Conservation (phyloP, 1,140 invertebrate genomes). For the Papilio aristodemus region DNA sequence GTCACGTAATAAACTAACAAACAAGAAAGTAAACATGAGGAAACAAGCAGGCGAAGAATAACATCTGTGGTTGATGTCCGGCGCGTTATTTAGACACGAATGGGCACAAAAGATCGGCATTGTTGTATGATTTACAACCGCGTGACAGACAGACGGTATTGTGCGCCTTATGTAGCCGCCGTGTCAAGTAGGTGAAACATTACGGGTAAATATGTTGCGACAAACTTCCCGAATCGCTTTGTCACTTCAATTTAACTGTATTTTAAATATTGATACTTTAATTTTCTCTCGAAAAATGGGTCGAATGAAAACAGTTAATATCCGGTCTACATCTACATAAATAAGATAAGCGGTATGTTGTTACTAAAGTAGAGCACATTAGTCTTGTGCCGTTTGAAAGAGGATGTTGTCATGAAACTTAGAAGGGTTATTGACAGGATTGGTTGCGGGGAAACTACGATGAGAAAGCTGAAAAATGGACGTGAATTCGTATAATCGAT, state of each 20-base stretch:
- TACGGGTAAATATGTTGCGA: slow-evolving; percentile 17
- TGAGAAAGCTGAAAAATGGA: not conserved
- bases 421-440: not conserved
- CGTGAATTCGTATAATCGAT: too few species aligned
- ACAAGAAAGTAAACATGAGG: slow-evolving; percentile 23
- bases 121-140: slow-evolving; percentile 32
- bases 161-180: slow-evolving; percentile 18
- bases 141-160: slow-evolving; percentile 25
- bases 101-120: slow-evolving; percentile 25
- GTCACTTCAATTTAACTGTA: not conserved
- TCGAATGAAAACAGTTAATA: slow-evolving; percentile 9
- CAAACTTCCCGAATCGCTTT: slow-evolving; percentile 22
- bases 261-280: slow-evolving; percentile 8
- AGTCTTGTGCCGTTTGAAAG: not conserved
- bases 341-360: not conserved
- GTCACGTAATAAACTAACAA: slow-evolving; percentile 16
- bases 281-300: not conserved
- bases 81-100: slow-evolving; percentile 20
- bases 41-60: slow-evolving; percentile 23
- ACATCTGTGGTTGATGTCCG: slow-evolving; percentile 23
- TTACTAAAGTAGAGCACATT: not conserved
- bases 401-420: not conserved
- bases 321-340: not conserved
- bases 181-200: slow-evolving; percentile 31
- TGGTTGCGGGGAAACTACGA: not conserved